Conservation (phyloP, 2,888 invertebrate species). For the Osedax fenrisi region DNA sequence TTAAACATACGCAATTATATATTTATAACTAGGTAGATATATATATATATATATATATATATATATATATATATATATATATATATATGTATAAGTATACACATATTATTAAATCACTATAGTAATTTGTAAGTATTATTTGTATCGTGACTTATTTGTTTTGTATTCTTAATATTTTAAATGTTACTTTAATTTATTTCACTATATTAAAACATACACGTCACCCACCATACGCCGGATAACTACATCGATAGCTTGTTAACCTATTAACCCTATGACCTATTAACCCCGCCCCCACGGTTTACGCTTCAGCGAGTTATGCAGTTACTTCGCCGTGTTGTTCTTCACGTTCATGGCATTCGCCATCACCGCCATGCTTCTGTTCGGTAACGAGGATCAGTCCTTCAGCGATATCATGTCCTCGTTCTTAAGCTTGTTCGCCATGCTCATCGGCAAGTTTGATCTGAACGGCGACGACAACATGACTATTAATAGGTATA, state of each 20-base stretch:
- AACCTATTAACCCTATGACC: no score
- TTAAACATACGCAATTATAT: not conserved
- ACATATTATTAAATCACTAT: no score
- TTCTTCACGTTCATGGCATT: slow-evolving; percentile 36
- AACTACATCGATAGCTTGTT: no score
- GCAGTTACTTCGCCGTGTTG: slow-evolving; percentile 35
- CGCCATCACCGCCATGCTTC: slow-evolving; percentile 30
- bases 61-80: not conserved
- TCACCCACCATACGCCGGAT: no score
- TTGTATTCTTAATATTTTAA: no score
- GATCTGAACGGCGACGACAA: slow-evolving; percentile 33
- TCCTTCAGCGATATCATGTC: slow-evolving; percentile 31
- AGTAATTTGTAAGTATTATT: no score
- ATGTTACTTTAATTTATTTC: no score
- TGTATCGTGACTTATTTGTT: no score
- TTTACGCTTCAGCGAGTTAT: no score
- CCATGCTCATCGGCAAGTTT: slow-evolving; percentile 37
- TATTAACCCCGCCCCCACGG: no score
- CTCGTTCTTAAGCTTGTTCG: slow-evolving; percentile 33
- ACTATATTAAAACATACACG: no score
- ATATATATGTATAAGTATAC: not conserved
- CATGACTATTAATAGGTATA: no score
- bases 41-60: not conserved
- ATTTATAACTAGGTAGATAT: not conserved
- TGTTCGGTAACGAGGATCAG: slow-evolving; percentile 28